Conservation (phyloP, 2,797 vertebrate genomes). For the Ispidina lecontei region DNA sequence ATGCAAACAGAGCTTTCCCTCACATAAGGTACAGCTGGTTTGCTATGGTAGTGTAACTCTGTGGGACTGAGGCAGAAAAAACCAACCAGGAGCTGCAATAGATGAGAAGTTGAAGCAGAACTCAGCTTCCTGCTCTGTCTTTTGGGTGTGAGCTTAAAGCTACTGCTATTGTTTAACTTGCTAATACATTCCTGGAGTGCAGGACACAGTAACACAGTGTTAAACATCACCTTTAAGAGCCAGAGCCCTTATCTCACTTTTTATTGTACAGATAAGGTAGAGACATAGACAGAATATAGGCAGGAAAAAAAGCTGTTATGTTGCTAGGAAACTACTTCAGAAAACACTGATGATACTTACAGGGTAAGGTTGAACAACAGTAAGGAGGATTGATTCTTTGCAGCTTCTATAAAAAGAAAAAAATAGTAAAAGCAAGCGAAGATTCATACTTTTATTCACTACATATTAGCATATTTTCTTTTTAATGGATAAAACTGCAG, state of each 20-base stretch:
- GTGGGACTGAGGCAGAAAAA: neutral
- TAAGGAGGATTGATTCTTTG: constrained; percentile 96
- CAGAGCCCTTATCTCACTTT: constrained; percentile 3
- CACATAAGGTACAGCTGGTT: neutral
- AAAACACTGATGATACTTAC: constrained; percentile 82
- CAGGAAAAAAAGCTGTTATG: constrained; percentile 8
- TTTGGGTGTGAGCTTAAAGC: neutral
- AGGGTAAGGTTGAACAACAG: constrained; percentile 95
- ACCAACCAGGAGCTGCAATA: neutral
- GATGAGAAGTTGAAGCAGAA: neutral
- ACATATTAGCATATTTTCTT: constrained; percentile 16
- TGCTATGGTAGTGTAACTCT: rapidly evolving
- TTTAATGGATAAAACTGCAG: constrained; percentile 10
- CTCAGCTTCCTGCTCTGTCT: neutral
- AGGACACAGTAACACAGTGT: neutral
- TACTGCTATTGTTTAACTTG: neutral
- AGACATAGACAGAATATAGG: neutral
- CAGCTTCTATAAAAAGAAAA: constrained; percentile 88
- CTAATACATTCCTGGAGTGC: neutral
- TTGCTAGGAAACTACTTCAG: constrained; percentile 64
- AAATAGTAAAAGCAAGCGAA: constrained; percentile 51
- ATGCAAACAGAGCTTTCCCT: neutral
- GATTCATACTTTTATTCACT: constrained; percentile 21
- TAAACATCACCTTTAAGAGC: constrained; percentile 2
- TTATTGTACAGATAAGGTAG: constrained; percentile 30